Conservation (phyloP, 23 tunicate genomes). For the Styela clava region DNA sequence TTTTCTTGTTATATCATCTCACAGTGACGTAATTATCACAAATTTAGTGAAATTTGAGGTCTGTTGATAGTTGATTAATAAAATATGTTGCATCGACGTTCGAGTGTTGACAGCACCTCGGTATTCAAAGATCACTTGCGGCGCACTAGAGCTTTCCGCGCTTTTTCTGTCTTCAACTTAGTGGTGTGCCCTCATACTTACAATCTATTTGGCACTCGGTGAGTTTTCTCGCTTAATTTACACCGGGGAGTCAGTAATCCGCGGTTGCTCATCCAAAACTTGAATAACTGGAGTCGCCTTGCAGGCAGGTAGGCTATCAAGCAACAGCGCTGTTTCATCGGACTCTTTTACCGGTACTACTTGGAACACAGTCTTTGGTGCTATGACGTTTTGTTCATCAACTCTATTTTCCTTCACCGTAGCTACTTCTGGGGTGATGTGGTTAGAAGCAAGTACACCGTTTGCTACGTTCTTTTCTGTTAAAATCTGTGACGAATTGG, state of each 20-base stretch:
- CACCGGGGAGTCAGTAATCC: background rate
- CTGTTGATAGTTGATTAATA: background rate
- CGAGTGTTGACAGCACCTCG: background rate
- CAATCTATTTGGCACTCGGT: no score
- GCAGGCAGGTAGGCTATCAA: background rate
- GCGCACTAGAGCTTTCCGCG: background rate
- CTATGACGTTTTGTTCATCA: background rate
- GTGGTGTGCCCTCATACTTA: background rate
- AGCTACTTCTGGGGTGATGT: no score
- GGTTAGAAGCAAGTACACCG: background rate
- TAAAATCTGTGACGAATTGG: background rate
- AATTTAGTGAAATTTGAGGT: background rate
- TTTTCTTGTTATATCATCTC: no score
- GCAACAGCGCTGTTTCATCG: background rate
- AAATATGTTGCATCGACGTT: background rate
- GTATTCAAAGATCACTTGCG: background rate
- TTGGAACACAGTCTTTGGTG: background rate
- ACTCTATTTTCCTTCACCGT: background rate
- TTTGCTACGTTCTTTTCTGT: background rate
- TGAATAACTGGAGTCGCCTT: background rate
- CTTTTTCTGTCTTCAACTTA: background rate
- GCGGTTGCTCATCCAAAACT: background rate
- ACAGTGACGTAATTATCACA: background rate
- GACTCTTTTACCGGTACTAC: background rate
- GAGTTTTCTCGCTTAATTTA: background rate